Evolutionary conservation across 1,140 invertebrate genomes (phyloP), one percentile per base, ranked within the genome.

Genomic region (Plutomurus gul): DNA sequence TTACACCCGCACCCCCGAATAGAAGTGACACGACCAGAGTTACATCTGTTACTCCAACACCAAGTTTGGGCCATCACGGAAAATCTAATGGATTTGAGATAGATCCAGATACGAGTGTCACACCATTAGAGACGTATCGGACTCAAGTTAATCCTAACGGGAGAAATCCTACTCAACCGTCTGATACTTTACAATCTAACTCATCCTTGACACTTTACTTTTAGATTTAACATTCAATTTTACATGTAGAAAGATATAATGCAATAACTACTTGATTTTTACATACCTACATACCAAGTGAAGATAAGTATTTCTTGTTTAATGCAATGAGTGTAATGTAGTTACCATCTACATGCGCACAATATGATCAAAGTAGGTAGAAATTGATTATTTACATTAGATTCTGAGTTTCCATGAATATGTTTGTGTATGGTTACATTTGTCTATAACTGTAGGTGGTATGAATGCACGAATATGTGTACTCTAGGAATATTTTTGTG

Each of bases 31-130:
- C 27, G 10, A 76, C 78, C 6, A 36, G 82, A 36, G 43, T 83
- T 11, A 80, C 78, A 20, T 47, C 81, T 36, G 36, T 74, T 6
- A 72, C 75, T 27, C 56, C 56, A 5, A 65, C 56, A 16, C 56
- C 56, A 4, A 75, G 47, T 43, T 46, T 56, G 18, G 71, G 76
- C 27, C 78, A 73, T 49, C 60, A 25, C 0, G 49, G 76, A 20
- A 78, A 46, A 33, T 18, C 30, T 8, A 84, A 84, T 51, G 83
- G 81, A 30, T 81, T 79, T 65, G 83, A 82, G 56, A n/a, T 84
- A n/a, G 83, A 84, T 65, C 83, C 83, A 39, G 83, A 84, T n/a
- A 82, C 81, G 16, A 79, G 77, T 70, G 81, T 82, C 4, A 84
- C 81, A 16, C 81, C 83, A 16, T 36, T 84, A 18, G 83, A 84